These are phyloP conservation scores for Lepidocolaptes lacrymiger DNA, from an alignment of 2,797 vertebrate species.

Conservation along the genomic window DNA sequence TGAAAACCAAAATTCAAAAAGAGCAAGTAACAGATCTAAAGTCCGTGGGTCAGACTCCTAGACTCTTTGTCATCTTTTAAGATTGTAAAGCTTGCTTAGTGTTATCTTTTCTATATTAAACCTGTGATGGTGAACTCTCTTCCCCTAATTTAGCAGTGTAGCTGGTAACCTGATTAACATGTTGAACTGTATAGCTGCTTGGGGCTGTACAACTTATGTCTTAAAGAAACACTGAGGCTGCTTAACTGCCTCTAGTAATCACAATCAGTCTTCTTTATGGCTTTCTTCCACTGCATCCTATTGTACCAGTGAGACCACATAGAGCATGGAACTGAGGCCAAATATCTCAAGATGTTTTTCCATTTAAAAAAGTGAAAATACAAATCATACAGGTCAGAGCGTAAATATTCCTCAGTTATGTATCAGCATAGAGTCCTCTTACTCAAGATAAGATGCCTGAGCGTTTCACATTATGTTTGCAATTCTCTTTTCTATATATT, in stretches of 20 bases:
- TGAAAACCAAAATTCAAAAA: background rate
- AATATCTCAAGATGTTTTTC: background rate
- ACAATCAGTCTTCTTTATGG: background rate
- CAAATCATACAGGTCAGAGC: background rate
- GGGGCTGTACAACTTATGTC: background rate
- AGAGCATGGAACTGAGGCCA: background rate
- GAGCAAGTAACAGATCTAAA: background rate
- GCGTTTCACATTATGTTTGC: background rate
- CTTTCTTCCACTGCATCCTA: background rate
- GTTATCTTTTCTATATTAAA: background rate
- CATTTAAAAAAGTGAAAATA: background rate
- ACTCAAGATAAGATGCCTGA: background rate
- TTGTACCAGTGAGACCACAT: background rate
- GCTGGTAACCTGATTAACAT: background rate
- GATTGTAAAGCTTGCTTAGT: background rate
- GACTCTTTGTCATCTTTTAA: background rate
- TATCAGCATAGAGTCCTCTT: background rate
- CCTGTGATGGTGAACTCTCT: background rate
- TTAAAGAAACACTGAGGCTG: background rate
- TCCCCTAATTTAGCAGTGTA: background rate
- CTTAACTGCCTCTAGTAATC: background rate
- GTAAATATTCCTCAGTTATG: background rate
- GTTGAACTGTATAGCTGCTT: background rate
- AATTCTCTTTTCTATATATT: background rate
- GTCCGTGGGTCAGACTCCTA: background rate